These are phyloP conservation scores for Sebastes kiyomatsui DNA, from an alignment of 2,797 vertebrate species.

Conservation along the genomic window DNA sequence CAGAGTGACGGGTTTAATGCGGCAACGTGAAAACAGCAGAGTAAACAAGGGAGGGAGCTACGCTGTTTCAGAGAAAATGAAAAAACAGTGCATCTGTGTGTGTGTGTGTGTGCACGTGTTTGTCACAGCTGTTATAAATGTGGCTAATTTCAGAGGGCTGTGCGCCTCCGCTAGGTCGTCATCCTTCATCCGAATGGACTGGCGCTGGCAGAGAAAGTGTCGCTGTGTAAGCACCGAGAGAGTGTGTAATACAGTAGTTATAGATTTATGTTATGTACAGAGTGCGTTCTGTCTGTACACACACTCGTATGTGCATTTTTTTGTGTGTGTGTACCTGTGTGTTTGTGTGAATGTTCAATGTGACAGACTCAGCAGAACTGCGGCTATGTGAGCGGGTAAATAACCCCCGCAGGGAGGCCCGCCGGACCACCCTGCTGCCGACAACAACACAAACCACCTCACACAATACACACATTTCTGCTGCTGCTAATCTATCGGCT, in stretches of 20 bases:
- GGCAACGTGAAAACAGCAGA: not conserved
- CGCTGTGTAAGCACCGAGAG: constrained; percentile 16
- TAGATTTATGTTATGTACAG: constrained; percentile 33
- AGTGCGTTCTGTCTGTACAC: not conserved
- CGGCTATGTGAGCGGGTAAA: constrained; percentile 20
- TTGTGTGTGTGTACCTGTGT: not conserved
- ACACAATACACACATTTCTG: constrained; percentile 23
- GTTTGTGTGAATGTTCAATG: constrained; percentile 22
- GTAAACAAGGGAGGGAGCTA: not conserved
- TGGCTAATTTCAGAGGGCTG: constrained; percentile 46
- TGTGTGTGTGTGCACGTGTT: not conserved
- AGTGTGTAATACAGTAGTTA: constrained; percentile 11
- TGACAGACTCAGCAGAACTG: constrained; percentile 66
- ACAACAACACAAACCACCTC: constrained; percentile 41
- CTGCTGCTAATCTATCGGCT: constrained; percentile 23
- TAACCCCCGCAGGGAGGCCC: constrained; percentile 43
- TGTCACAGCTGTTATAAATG: constrained; percentile 50
- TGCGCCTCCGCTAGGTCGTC: constrained; percentile 24
- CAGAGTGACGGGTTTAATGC: constrained; percentile 2
- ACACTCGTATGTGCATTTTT: not conserved
- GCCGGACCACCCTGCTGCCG: constrained; percentile 47
- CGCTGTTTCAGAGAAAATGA: constrained; percentile 18
- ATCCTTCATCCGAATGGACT: constrained; percentile 61
- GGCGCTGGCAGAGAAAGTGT: constrained; percentile 22
- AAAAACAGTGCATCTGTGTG: not conserved